phyloP scores from a whole-genome alignment of 2,888 invertebrate genomes.

The Stegophylla sp. region DNA sequence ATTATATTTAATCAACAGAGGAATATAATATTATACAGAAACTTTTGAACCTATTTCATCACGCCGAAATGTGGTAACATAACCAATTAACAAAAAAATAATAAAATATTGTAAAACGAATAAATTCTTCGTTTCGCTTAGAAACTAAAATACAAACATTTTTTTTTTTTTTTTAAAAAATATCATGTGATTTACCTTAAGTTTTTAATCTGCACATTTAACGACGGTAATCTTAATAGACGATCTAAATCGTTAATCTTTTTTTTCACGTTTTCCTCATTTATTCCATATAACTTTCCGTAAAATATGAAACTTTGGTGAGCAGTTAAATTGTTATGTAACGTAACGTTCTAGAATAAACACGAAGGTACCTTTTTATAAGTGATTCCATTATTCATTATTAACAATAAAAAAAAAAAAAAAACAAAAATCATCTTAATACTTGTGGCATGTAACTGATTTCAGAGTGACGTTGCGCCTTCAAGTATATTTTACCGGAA shows the following conservation, averaged over 20 bases:
- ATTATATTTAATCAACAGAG: no score
- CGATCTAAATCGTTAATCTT: conserved; percentile 32
- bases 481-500: conserved; percentile 65
- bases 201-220: conserved; percentile 28
- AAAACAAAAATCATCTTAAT: background rate
- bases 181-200: conserved; percentile 54
- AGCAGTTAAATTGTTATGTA: conserved; percentile 78
- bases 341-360: conserved; percentile 71
- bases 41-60: no score
- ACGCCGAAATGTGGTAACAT: no score
- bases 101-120: no score
- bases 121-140: no score
- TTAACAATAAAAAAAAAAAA: background rate
- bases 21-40: no score
- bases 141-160: no score
- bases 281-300: conserved; percentile 81
- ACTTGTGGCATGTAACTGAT: conserved; percentile 69
- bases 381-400: background rate
- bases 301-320: conserved; percentile 82
- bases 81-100: no score
- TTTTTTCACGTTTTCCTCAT: conserved; percentile 66
- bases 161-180: no score
- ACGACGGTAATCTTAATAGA: conserved; percentile 44
- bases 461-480: conserved; percentile 64
- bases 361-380: no score